Evolutionary conservation across 2,797 vertebrate genomes (phyloP).

Genomic region (Sphaeramia orbicularis): DNA sequence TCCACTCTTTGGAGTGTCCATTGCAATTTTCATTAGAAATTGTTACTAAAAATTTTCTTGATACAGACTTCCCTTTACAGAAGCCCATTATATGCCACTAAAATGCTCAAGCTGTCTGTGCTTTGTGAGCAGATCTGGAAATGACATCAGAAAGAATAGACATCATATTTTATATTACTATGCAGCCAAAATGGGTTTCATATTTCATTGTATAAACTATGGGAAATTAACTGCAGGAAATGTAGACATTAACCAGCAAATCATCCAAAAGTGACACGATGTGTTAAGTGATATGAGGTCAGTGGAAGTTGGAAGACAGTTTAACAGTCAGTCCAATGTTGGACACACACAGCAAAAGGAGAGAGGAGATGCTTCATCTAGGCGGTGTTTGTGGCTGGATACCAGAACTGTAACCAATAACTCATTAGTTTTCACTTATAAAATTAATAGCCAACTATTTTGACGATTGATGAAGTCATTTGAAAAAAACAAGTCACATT

Average conservation of each 20-base stretch:
- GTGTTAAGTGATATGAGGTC: constrained; percentile 37
- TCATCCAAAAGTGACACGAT: constrained; percentile 62
- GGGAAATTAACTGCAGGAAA: constrained; percentile 64
- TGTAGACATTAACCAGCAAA: constrained; percentile 63
- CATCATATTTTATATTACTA: constrained; percentile 55
- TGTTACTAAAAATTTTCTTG: constrained; percentile 11
- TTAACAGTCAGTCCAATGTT: constrained; percentile 8
- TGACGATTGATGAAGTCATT: too few species aligned
- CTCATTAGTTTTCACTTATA: too few species aligned
- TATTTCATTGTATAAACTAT: constrained; percentile 69
- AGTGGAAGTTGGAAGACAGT: constrained; percentile 34
- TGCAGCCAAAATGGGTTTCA: constrained; percentile 60
- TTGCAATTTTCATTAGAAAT: constrained; percentile 36
- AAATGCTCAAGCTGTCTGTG: constrained; percentile 33
- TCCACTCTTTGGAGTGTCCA: constrained; percentile 14
- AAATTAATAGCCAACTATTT: too few species aligned
- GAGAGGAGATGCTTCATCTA: constrained; percentile 2
- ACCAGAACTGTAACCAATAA: too few species aligned
- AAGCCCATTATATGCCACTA: constrained; percentile 23
- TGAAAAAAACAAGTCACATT: too few species aligned
- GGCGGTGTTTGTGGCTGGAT: neutral
- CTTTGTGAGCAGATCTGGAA: constrained; percentile 49
- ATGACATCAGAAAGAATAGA: constrained; percentile 59
- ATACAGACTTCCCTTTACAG: constrained; percentile 9
- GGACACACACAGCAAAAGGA: constrained; percentile 6